phyloP scores from a whole-genome alignment of 1,140 invertebrate species.

The Hylaeus anthracinus region DNA sequence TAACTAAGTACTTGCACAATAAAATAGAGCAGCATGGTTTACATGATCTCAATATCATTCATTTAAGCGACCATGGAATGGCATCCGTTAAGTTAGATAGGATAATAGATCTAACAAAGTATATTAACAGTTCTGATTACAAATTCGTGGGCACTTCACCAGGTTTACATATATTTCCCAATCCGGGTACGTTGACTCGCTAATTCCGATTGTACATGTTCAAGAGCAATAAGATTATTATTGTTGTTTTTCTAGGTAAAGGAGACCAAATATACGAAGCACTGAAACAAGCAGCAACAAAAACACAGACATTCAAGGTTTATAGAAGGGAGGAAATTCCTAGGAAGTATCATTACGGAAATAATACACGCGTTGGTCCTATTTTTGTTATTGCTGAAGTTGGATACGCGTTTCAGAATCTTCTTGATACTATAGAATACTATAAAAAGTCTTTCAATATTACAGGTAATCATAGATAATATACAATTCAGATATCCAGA shows the following conservation, averaged over 20 bases:
- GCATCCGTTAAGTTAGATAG: constrained; percentile 78
- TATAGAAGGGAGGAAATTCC: constrained; percentile 83
- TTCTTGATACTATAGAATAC: constrained; percentile 76
- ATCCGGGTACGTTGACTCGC: constrained; percentile 74
- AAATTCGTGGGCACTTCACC: constrained; percentile 77
- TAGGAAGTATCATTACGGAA: constrained; percentile 83
- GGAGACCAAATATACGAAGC: constrained; percentile 80
- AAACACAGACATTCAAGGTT: constrained; percentile 80
- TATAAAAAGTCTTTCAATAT: constrained; percentile 80
- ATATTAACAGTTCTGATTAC: constrained; percentile 81
- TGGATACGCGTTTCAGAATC: constrained; percentile 83
- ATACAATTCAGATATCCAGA: background rate
- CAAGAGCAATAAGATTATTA: background rate
- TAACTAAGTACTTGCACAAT: constrained; percentile 83
- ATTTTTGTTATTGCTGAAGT: constrained; percentile 83
- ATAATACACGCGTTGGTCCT: constrained; percentile 83
- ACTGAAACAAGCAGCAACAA: constrained; percentile 77
- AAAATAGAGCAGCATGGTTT: constrained; percentile 80
- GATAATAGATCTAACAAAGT: constrained; percentile 83
- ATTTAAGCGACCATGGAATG: constrained; percentile 91
- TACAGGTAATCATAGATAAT: constrained; percentile 69
- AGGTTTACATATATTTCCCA: constrained; percentile 82
- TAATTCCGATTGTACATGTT: constrained; percentile 13
- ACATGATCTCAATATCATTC: constrained; percentile 84
- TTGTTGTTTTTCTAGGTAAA: constrained; percentile 70